Evolutionary conservation across 2,113 vertebrate species (phyloP).

Genomic region (Indicator maculatus): DNA sequence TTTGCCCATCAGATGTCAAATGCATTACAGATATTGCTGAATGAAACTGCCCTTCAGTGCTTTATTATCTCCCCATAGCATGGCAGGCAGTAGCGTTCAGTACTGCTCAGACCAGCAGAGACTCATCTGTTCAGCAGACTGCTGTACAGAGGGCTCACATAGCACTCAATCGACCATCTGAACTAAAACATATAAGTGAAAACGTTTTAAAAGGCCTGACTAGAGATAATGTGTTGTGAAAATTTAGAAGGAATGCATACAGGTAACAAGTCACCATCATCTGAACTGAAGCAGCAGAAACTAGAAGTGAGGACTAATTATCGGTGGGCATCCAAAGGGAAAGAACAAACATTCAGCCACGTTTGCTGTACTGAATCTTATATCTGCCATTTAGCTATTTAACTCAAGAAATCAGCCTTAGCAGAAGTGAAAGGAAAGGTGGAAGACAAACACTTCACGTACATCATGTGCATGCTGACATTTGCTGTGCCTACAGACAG

Average conservation of each 20-base stretch:
- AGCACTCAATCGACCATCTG: background rate
- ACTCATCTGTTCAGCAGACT: background rate
- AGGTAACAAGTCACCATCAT: background rate
- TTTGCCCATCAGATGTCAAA: background rate
- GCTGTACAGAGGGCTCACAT: background rate
- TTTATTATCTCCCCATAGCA: background rate
- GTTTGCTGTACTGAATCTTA: background rate
- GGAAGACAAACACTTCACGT: background rate
- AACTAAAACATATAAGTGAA: background rate
- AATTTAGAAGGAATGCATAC: background rate
- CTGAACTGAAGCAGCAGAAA: background rate
- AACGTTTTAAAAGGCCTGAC: background rate
- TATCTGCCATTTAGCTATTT: background rate
- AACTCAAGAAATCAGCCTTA: background rate
- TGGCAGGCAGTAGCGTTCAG: background rate
- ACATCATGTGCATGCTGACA: rapidly evolving
- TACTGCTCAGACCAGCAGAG: background rate
- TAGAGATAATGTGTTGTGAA: background rate
- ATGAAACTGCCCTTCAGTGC: background rate
- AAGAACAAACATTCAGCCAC: background rate
- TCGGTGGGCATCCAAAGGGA: background rate
- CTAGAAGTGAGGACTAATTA: background rate
- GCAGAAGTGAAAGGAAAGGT: background rate
- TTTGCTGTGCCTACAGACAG: background rate
- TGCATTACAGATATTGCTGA: background rate